Percentiles rank a stretch among this genome's conserved stretches.
Evolutionary conservation across 2,113 vertebrate species (phyloP).

Genomic region (Myrmophylax atrothorax): DNA sequence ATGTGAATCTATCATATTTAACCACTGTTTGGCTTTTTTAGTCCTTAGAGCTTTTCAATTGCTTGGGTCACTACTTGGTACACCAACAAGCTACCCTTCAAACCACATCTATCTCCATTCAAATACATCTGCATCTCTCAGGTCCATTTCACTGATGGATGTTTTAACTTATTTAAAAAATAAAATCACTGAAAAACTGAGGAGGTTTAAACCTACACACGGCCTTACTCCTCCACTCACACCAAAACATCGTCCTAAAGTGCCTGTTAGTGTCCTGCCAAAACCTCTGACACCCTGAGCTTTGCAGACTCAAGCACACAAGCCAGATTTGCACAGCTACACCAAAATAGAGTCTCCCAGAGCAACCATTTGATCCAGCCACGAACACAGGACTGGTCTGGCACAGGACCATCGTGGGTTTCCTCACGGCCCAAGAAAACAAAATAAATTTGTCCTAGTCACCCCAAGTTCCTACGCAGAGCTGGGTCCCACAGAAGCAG

Average conservation of each 20-base stretch:
- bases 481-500: background rate
- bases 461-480: background rate
- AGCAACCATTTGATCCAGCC: background rate
- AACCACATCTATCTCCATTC: background rate
- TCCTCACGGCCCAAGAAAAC: background rate
- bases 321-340: background rate
- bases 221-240: background rate
- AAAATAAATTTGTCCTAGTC: background rate
- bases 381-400: fast-evolving
- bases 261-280: background rate
- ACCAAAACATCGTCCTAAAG: background rate
- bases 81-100: background rate
- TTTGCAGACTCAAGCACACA: background rate
- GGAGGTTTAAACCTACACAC: background rate
- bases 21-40: background rate
- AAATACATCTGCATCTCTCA: background rate
- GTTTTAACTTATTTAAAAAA: background rate
- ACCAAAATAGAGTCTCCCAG: background rate
- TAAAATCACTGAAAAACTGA: background rate
- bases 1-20: background rate
- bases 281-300: background rate
- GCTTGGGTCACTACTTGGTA: background rate
- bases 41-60: background rate
- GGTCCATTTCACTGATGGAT: background rate
- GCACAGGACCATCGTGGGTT: fast-evolving